Conservation (phyloP, 2,797 vertebrate genomes). For the Erethizon dorsatum region DNA sequence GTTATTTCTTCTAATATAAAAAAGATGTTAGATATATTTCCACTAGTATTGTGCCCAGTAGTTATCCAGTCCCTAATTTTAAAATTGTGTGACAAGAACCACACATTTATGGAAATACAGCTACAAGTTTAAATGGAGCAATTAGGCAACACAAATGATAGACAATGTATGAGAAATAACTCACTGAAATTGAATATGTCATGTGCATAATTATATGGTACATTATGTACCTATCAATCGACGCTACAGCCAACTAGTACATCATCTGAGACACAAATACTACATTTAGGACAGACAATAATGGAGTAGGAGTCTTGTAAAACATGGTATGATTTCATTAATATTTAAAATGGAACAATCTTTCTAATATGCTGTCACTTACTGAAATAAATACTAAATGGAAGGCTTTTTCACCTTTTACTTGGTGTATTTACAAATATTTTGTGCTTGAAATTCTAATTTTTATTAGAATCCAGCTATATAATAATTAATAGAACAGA, state of each 20-base stretch:
- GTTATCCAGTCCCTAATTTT: slow-evolving; percentile 44
- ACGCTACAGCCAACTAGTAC: slow-evolving; percentile 45
- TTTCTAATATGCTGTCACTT: slow-evolving; percentile 12
- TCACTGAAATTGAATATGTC: slow-evolving; percentile 71
- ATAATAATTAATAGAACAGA: slow-evolving; percentile 70
- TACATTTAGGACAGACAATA: slow-evolving; percentile 51
- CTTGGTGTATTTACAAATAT: background rate
- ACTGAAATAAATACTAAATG: slow-evolving; percentile 51
- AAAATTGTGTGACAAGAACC: slow-evolving; percentile 61
- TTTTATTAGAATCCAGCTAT: slow-evolving; percentile 75
- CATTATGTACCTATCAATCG: slow-evolving; percentile 67
- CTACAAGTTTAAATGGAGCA: slow-evolving; percentile 73
- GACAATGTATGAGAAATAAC: slow-evolving; percentile 62
- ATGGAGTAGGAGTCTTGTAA: slow-evolving; percentile 17
- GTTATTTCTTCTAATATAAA: slow-evolving; percentile 48
- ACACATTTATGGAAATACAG: slow-evolving; percentile 51
- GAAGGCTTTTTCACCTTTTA: background rate
- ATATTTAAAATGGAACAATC: slow-evolving; percentile 35
- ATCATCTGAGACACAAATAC: slow-evolving; percentile 47
- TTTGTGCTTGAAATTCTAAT: slow-evolving; percentile 78
- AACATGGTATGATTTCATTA: slow-evolving; percentile 51
- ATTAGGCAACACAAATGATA: slow-evolving; percentile 73
- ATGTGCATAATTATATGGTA: slow-evolving; percentile 73
- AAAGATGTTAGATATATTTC: slow-evolving; percentile 38
- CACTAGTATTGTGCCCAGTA: background rate